Percentiles rank a stretch among this genome's conserved stretches.
phyloP scores from a whole-genome alignment of 2,113 vertebrate genomes.

The Gnathochromis pfefferi region DNA sequence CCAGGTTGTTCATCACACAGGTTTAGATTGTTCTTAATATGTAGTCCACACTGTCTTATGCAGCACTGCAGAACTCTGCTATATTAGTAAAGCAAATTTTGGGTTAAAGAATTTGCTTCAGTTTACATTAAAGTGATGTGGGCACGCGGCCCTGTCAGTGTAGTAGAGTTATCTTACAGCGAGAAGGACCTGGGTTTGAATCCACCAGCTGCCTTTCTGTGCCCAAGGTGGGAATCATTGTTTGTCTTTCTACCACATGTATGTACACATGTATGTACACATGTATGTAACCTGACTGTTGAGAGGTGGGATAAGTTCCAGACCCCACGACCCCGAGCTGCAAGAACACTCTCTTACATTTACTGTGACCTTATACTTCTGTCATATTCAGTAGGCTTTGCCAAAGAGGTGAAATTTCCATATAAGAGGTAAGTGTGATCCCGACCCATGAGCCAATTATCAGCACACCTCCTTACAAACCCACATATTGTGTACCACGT shows the following conservation, averaged over 20 bases:
- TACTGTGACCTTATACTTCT: not conserved
- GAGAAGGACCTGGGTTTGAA: not conserved
- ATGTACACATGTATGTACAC: not conserved
- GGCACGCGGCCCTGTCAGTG: not conserved
- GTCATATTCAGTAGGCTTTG: not conserved
- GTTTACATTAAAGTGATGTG: not conserved
- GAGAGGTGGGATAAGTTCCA: not conserved
- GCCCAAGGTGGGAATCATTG: not conserved
- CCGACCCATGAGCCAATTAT: not conserved
- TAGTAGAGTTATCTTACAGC: not conserved
- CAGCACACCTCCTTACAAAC: not conserved
- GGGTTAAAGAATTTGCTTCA: not conserved
- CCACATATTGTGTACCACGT: not conserved
- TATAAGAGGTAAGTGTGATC: not conserved
- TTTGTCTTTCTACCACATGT: not conserved
- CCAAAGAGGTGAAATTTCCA: not conserved
- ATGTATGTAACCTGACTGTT: not conserved
- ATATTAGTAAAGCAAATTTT: not conserved
- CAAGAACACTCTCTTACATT: not conserved
- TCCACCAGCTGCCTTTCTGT: not conserved
- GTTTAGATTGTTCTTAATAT: not conserved
- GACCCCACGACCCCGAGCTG: not conserved
- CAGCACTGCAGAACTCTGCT: not conserved
- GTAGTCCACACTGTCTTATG: not conserved
- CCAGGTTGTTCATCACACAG: not conserved